Percentiles rank a stretch among this genome's conserved stretches.
phyloP scores from a whole-genome alignment of 2,113 vertebrate genomes.

The Passer montanus region DNA sequence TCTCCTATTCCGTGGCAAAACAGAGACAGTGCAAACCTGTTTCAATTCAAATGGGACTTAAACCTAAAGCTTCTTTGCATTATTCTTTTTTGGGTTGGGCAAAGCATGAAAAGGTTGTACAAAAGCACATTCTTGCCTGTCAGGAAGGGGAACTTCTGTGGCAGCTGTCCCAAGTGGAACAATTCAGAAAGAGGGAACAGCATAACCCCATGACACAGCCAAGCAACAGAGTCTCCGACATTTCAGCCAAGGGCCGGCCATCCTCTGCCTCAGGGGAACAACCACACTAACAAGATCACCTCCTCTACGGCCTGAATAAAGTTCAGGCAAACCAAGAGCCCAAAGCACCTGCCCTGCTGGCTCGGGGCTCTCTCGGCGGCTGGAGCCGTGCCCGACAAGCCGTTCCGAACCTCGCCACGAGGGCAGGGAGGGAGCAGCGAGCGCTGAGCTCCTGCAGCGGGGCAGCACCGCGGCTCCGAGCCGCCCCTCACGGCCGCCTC shows the following conservation, averaged over 20 bases:
- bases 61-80: not conserved
- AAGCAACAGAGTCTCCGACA: not conserved
- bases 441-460: not conserved
- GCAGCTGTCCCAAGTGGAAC: not conserved
- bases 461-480: not conserved
- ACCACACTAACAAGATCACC: not conserved
- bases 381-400: not conserved
- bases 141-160: not conserved
- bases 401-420: not conserved
- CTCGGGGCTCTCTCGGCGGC: not conserved
- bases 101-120: not conserved
- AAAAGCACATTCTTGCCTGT: not conserved
- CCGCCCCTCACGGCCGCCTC: not conserved
- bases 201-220: not conserved
- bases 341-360: rapidly evolving
- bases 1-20: not conserved
- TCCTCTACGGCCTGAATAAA: not conserved
- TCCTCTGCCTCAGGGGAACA: not conserved
- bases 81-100: not conserved
- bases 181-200: not conserved
- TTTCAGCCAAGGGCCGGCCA: too few relatives aligned
- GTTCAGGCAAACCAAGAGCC: rapidly evolving
- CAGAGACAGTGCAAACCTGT: not conserved
- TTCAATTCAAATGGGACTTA: not conserved
- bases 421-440: too few relatives aligned